Evolutionary conservation across 1,140 invertebrate genomes (phyloP).

Genomic region (Aphelinus certus): DNA sequence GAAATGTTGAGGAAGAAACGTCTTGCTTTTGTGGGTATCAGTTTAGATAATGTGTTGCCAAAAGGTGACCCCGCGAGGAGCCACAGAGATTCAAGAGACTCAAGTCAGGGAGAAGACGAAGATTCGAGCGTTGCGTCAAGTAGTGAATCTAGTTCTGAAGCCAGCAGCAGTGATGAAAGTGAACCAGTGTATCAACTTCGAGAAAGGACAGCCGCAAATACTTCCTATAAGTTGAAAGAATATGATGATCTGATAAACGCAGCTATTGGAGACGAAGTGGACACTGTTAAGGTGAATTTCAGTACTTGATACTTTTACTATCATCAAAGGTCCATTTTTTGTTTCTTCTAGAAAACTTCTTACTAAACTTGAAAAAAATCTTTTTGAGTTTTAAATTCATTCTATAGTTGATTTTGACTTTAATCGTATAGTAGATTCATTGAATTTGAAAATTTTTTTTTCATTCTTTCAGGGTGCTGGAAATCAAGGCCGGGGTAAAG

Average conservation of each 20-base stretch:
- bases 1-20: slow-evolving; percentile 77
- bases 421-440: neutral
- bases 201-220: slow-evolving; percentile 79
- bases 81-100: slow-evolving; percentile 49
- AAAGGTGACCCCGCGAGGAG: slow-evolving; percentile 53
- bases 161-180: slow-evolving; percentile 69
- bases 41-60: slow-evolving; percentile 77
- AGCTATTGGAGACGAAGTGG: slow-evolving; percentile 84
- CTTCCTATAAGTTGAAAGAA: slow-evolving; percentile 83
- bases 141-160: slow-evolving; percentile 58
- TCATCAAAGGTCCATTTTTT: no score
- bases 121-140: slow-evolving; percentile 44
- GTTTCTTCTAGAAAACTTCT: no score
- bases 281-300: slow-evolving; percentile 65
- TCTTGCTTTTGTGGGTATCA: slow-evolving; percentile 80
- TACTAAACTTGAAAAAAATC: no score
- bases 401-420: neutral
- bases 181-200: slow-evolving; percentile 85
- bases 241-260: slow-evolving; percentile 94
- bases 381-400: no score
- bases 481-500: slow-evolving; percentile 85
- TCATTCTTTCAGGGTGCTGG: slow-evolving; percentile 70
- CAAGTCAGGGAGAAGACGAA: slow-evolving; percentile 55
- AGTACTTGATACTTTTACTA: no score
- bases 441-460: neutral